Percentiles rank a stretch among this genome's conserved stretches.
Conservation (phyloP, 92 coral and sea anemone genomes). For the Zoanthus gigantus region DNA sequence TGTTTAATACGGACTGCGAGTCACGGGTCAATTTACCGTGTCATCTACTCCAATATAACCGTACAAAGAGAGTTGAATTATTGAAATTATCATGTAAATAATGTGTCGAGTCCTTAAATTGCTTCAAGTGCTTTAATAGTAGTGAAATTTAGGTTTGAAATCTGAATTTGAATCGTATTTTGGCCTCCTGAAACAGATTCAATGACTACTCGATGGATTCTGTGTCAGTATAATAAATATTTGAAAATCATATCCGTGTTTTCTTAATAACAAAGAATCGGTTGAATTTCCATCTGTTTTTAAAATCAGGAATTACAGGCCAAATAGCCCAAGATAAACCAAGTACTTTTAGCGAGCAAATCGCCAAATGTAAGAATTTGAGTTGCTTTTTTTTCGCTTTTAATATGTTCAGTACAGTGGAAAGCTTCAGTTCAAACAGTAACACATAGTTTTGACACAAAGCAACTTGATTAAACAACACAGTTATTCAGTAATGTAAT, state of each 20-base stretch:
- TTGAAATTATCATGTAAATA: background rate
- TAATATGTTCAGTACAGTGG: background rate
- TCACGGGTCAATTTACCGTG: constrained; percentile 18
- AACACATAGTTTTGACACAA: background rate
- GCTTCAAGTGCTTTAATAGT: background rate
- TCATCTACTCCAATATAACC: background rate
- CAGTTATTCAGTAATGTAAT: background rate
- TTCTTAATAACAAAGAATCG: background rate
- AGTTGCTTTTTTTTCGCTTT: background rate
- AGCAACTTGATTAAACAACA: background rate
- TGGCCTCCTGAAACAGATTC: background rate
- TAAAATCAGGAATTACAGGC: background rate
- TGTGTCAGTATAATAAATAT: background rate
- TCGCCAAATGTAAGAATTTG: background rate
- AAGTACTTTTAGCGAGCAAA: no score
- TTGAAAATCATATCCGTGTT: background rate
- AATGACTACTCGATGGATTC: background rate
- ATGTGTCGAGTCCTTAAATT: background rate
- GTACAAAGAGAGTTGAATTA: background rate
- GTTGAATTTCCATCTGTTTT: background rate
- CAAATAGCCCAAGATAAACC: background rate
- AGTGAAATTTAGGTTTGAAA: background rate
- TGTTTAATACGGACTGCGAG: constrained; percentile 8
- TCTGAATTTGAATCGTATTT: background rate
- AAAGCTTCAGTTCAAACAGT: background rate